Evolutionary conservation across 2,888 invertebrate species (phyloP), one percentile per base, ranked within the genome.

Genomic region (Ichneumoninae sp.): DNA sequence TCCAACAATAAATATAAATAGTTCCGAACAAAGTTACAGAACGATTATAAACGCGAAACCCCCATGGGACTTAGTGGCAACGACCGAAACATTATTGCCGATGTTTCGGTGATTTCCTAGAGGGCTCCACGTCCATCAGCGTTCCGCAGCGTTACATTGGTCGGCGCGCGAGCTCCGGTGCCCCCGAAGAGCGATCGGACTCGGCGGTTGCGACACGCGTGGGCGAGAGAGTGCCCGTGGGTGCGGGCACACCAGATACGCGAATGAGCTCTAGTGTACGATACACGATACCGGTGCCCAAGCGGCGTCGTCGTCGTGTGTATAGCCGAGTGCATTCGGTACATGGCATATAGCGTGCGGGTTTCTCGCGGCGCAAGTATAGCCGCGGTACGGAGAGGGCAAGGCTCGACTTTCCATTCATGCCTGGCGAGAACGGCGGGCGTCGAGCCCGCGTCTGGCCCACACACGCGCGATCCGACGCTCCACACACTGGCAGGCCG

Each of bases 331-430:
- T 57, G 65, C 50, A 72, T 68, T 66, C 65, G 57, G 74, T 69
- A 50, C 40, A 47, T 57, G 3, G 13, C 16, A 1, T 71, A 78
- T 75, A 79, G 68, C 22, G 70, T 78, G 60, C 66, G 50, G 16
- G 62, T 62, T 76, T 77, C 68, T 36, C 70, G 52, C 72, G 54
- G 30, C 62, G 30, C 30, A 33, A 62, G 33, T 60, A 60, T 60
- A 80, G 50, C 19, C 33, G 36, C 44, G 62, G 62, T 26, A 26
- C 26, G 57, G 22, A 26, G 62, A 62, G 57, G 62, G 78, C 80
- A 50, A 50, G 71, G 72, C 79, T 84, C 85, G 85, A 84, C 86
- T 85, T 85, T 87, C 84, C 88, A 88, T 88, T 88, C 87, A 88
- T 88, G 84, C 83, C 82, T 77, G 66, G 57, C 82, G 79, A 74